These are phyloP conservation scores for Limnothrissa miodon DNA, from an alignment of 2,113 vertebrate genomes.

Conservation along the genomic window DNA sequence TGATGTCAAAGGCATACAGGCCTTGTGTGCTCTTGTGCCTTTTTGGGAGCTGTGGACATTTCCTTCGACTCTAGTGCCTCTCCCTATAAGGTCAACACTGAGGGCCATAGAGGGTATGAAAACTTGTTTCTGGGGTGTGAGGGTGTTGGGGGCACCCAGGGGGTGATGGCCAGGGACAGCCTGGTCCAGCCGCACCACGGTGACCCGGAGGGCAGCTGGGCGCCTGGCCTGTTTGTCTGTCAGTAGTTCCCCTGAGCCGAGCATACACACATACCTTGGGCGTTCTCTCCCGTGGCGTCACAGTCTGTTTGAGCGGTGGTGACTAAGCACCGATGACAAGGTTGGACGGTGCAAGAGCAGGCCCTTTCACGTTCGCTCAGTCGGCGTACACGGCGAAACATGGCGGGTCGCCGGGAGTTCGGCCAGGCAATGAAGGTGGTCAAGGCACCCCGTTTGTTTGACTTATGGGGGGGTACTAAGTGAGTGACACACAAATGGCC, in stretches of 20 bases:
- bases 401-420: slow-evolving; percentile 13
- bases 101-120: slow-evolving; percentile 60
- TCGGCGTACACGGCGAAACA: slow-evolving; percentile 42
- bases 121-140: not conserved
- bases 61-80: not conserved
- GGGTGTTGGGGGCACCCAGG: not conserved
- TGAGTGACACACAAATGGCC: slow-evolving; percentile 57
- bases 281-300: slow-evolving; percentile 55
- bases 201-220: slow-evolving; percentile 20
- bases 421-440: slow-evolving; percentile 13
- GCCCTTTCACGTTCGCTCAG: slow-evolving; percentile 40
- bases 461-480: slow-evolving; percentile 25
- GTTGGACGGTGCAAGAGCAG: slow-evolving; percentile 26
- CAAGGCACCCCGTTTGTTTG: slow-evolving; percentile 47
- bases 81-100: not conserved
- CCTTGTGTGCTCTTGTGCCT: slow-evolving; percentile 34
- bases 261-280: slow-evolving; percentile 34
- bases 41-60: slow-evolving; percentile 41
- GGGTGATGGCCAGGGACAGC: not conserved
- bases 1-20: not conserved
- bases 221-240: slow-evolving; percentile 37
- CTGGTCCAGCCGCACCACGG: slow-evolving; percentile 1
- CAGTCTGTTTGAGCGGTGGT: slow-evolving; percentile 58
- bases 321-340: slow-evolving; percentile 52
- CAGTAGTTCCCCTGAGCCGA: slow-evolving; percentile 31